phyloP scores from a whole-genome alignment of 2,888 invertebrate genomes.

The Liodrosophila aerea region DNA sequence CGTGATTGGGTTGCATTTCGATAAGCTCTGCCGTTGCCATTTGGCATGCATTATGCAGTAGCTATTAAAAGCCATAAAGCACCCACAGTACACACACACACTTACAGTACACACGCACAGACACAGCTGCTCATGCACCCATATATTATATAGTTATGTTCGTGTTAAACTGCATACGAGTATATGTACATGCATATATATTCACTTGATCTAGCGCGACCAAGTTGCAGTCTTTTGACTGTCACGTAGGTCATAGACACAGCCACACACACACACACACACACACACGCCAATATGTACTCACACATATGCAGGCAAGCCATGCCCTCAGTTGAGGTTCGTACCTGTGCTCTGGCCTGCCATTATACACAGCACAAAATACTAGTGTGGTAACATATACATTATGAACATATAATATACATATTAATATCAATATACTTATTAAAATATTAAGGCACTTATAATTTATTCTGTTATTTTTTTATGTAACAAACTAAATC shows the following conservation, averaged over 20 bases:
- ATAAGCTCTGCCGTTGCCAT: conserved; percentile 37
- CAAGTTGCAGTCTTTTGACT: conserved; percentile 46
- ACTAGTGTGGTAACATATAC: too few relatives aligned
- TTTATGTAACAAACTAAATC: too few relatives aligned
- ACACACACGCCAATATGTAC: background rate
- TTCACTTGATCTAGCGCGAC: conserved; percentile 57
- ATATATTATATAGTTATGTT: conserved; percentile 1
- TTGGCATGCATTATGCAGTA: conserved; percentile 63
- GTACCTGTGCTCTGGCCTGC: too few relatives aligned
- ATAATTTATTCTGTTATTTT: too few relatives aligned
- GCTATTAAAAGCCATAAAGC: conserved; percentile 56
- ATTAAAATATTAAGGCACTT: too few relatives aligned
- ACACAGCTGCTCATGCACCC: background rate
- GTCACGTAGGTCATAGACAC: conserved; percentile 67
- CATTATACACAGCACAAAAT: too few relatives aligned
- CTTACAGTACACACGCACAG: background rate
- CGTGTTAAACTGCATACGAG: conserved; percentile 6
- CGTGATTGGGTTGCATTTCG: conserved; percentile 30
- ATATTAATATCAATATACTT: too few relatives aligned
- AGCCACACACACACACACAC: background rate
- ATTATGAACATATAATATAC: too few relatives aligned
- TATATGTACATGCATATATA: too few relatives aligned
- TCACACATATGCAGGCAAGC: too few relatives aligned
- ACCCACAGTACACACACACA: conserved; percentile 25
- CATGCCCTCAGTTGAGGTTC: too few relatives aligned